phyloP scores from a whole-genome alignment of 2,797 vertebrate species.

The Clarias fuscus region DNA sequence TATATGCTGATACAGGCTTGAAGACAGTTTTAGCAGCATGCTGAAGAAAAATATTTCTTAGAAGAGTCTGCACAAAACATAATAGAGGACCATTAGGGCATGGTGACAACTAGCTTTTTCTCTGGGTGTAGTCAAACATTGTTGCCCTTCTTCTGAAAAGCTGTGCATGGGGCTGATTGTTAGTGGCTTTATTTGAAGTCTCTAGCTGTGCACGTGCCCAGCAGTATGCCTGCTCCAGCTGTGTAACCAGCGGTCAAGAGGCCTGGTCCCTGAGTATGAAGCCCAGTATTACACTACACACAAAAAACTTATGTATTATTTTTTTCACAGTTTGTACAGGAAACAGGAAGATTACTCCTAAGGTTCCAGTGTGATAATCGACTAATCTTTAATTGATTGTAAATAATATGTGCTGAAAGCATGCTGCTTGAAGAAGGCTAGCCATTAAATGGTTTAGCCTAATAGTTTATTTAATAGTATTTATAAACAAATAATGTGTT shows the following conservation, averaged over 20 bases:
- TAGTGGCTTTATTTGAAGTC: slow-evolving; percentile 12
- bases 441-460: background rate
- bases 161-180: background rate
- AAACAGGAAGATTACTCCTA: background rate
- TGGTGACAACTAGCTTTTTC: background rate
- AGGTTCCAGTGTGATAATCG: background rate
- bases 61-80: background rate
- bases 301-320: too few relatives aligned
- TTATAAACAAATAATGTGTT: background rate
- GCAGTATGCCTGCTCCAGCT: background rate
- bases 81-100: slow-evolving; percentile 1
- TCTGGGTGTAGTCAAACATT: background rate
- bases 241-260: background rate
- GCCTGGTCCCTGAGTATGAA: background rate
- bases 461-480: background rate
- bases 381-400: background rate
- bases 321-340: background rate
- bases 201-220: background rate
- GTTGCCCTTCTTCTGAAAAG: slow-evolving; percentile 8
- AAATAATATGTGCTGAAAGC: background rate
- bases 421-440: background rate
- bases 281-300: too few relatives aligned
- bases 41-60: slow-evolving; percentile 10
- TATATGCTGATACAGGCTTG: background rate
- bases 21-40: background rate